Conservation (phyloP, 2,888 invertebrate genomes). For the Pachydiplax longipennis region DNA sequence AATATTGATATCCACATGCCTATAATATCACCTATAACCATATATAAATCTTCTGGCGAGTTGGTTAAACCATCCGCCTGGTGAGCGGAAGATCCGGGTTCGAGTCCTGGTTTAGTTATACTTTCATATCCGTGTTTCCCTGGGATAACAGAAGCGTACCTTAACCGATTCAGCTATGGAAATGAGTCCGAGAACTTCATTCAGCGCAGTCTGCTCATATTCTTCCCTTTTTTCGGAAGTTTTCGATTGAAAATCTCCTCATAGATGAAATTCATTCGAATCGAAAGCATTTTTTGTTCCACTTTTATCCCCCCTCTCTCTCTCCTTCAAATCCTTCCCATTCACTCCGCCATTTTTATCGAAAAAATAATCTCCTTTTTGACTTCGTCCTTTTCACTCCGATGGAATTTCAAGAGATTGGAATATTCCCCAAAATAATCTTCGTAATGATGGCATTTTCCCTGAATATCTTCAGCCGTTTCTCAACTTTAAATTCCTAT, state of each 20-base stretch:
- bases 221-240: neutral
- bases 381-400: neutral
- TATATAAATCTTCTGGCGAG: no score
- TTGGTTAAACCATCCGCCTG: no score
- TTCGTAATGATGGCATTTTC: neutral
- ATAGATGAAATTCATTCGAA: neutral
- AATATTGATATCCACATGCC: no score
- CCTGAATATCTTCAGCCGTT: neutral
- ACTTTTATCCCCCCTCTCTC: neutral
- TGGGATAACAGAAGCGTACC: no score
- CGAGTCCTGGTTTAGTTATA: no score
- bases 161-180: no score
- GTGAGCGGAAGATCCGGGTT: no score
- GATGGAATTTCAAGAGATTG: neutral
- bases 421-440: neutral
- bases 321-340: neutral
- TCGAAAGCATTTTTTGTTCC: neutral
- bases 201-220: no score
- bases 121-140: no score
- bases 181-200: no score
- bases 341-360: neutral
- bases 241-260: neutral
- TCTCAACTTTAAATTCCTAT: neutral
- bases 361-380: neutral
- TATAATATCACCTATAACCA: no score